Evolutionary conservation across 2,888 invertebrate species (phyloP).

Genomic region (Mongoloraphidia duomilia): DNA sequence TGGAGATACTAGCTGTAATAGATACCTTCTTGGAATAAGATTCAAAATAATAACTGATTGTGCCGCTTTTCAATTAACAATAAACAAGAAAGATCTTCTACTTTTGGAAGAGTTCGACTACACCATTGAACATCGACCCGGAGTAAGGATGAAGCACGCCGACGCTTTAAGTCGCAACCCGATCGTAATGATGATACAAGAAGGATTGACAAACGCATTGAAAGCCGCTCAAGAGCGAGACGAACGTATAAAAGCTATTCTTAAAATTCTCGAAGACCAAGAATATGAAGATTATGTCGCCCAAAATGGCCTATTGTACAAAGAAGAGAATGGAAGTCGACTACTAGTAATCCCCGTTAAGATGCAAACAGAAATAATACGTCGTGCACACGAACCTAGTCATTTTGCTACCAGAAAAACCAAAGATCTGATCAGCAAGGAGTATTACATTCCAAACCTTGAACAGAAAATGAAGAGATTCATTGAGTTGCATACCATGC

Average conservation of each 20-base stretch:
- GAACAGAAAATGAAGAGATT: slow-evolving; percentile 11
- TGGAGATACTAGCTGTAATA: background rate
- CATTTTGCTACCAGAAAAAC: slow-evolving; percentile 14
- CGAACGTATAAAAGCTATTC: slow-evolving; percentile 9
- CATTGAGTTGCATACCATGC: background rate
- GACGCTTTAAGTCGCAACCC: slow-evolving; percentile 8
- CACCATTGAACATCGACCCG: slow-evolving; percentile 11
- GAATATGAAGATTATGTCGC: slow-evolving; percentile 12
- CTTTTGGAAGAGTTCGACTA: slow-evolving; percentile 14
- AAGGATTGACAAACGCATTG: slow-evolving; percentile 3
- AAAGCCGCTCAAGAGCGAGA: slow-evolving; percentile 9
- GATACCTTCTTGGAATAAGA: slow-evolving; percentile 6
- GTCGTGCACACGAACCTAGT: slow-evolving; percentile 10
- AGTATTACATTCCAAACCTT: slow-evolving; percentile 14
- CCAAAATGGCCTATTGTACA: slow-evolving; percentile 8
- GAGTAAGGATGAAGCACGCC: slow-evolving; percentile 11
- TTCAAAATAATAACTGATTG: slow-evolving; percentile 14
- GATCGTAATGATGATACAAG: background rate
- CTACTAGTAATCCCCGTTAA: slow-evolving; percentile 13
- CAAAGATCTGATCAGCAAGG: slow-evolving; percentile 11
- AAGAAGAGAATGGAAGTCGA: slow-evolving; percentile 6
- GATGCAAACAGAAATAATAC: slow-evolving; percentile 11
- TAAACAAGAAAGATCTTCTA: slow-evolving; percentile 10
- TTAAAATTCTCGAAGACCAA: slow-evolving; percentile 7
- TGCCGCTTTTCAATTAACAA: slow-evolving; percentile 8